A percentile compares a stretch with the other conserved stretches of the same genome.
Conservation (phyloP, 1,140 invertebrate species). For the Anadara kagoshimensis region DNA sequence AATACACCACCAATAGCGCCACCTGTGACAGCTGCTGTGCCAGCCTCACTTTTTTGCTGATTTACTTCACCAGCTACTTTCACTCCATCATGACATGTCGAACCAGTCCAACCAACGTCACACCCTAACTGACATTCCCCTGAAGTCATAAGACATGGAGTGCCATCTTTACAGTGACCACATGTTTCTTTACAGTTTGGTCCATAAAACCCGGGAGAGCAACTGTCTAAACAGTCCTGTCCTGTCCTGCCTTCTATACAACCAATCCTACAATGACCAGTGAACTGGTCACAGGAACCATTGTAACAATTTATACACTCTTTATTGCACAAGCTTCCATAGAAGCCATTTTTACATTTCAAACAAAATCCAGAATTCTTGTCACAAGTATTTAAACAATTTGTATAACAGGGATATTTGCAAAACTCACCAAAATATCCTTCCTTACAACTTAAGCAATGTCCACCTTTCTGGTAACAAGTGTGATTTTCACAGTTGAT, state of each 20-base stretch:
- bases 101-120: constrained; percentile 6
- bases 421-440: constrained; percentile 22
- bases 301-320: constrained; percentile 10
- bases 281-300: constrained; percentile 2
- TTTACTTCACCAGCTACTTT: too few species aligned
- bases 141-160: background rate
- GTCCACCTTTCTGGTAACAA: constrained; percentile 16
- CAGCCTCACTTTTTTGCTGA: too few species aligned
- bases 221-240: constrained; percentile 6
- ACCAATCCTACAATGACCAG: constrained; percentile 6
- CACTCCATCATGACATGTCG: background rate
- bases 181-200: constrained; percentile 1
- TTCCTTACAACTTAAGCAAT: constrained; percentile 5
- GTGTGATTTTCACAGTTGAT: background rate
- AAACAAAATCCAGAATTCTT: background rate
- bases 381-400: background rate
- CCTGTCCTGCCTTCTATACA: constrained; percentile 10
- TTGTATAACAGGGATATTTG: background rate
- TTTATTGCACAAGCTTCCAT: background rate
- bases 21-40: too few species aligned
- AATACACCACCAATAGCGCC: too few species aligned
- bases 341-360: background rate
- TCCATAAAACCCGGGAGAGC: constrained; percentile 2
- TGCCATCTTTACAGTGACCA: constrained; percentile 15
- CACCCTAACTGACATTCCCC: constrained; percentile 14